Base-by-base conservation (phyloP, 2,797 vertebrate species). In the Lateolabrax maculatus region DNA sequence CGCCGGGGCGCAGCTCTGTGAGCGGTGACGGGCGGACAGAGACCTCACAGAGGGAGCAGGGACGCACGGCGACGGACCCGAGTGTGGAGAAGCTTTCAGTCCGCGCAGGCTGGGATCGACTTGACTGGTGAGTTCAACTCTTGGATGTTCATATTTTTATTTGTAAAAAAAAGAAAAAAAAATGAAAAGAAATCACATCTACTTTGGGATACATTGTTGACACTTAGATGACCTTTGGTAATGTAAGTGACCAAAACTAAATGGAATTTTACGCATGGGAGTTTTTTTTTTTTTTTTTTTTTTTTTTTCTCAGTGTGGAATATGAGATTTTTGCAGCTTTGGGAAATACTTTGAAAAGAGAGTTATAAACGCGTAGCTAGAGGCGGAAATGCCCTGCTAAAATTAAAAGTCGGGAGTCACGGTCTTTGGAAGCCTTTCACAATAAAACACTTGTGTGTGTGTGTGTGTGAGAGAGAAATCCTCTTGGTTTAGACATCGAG, bases 121-220 rank as follows among this genome's bases (percentile, higher is more conserved):
- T 61, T 53, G 27, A 69, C 3, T 21, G 81, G 92, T 93, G 77
- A 93, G 92, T 89, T 29, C 0, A 53, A 64, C 43, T 70, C 49
- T 34, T 56, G 18, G 3, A 0, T 68, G 2, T 44, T 52, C 0
- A 37, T 37, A 34, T 23, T 8, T 34, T 75, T 57, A 12, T 5
- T 12, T 16, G 27, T 31, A 15, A 18, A 10, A 10, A 13, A 12
- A 6, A 6, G 11, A 3, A 0, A 23, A 31, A 5, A 55, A 48
- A 48, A 3, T 9, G n/a, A n/a, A n/a, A 23, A n/a, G 13, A 43
- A 13, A 1, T 3, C 5, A 41, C 2, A 13, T 19, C 0, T 25
- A 31, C 23, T 15, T 43, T 25, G 3, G 1, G 21, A 9, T n/a
- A 1, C 18, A 12, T 57, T 41, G 5, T 27, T 23, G 1, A 34